These are phyloP conservation scores for Pantherophis vulpinus DNA, from an alignment of 2,797 vertebrate species.

Conservation along the genomic window DNA sequence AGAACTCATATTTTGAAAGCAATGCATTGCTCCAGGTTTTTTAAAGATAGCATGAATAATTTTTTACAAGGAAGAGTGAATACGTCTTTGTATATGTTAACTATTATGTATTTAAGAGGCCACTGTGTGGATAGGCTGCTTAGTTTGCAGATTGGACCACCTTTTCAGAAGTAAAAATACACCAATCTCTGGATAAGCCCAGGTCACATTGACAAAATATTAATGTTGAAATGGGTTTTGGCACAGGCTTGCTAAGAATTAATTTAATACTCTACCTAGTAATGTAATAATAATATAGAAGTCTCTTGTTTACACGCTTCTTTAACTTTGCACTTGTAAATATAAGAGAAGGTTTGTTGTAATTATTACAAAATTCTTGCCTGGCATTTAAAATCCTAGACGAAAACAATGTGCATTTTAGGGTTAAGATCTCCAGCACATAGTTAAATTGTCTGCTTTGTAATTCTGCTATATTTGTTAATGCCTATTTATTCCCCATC, in stretches of 20 bases:
- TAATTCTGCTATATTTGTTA: slow-evolving; percentile 2
- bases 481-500: background rate
- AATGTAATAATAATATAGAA: background rate
- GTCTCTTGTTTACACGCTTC: slow-evolving; percentile 2
- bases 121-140: background rate
- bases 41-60: background rate
- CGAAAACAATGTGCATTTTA: slow-evolving; percentile 7
- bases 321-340: slow-evolving; percentile 55
- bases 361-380: slow-evolving; percentile 12
- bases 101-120: background rate
- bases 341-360: slow-evolving; percentile 3
- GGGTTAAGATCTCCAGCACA: slow-evolving; percentile 18
- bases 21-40: background rate
- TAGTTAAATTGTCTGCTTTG: background rate
- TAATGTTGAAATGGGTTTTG: slow-evolving; percentile 17
- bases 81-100: background rate
- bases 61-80: background rate
- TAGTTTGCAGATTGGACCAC: background rate
- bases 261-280: background rate
- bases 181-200: background rate
- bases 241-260: rapidly evolving
- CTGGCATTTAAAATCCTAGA: background rate
- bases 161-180: background rate
- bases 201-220: background rate
- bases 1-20: background rate